Evolutionary conservation across 2,797 vertebrate species (phyloP).

Genomic region (Cynodonichthys magdalenae): DNA sequence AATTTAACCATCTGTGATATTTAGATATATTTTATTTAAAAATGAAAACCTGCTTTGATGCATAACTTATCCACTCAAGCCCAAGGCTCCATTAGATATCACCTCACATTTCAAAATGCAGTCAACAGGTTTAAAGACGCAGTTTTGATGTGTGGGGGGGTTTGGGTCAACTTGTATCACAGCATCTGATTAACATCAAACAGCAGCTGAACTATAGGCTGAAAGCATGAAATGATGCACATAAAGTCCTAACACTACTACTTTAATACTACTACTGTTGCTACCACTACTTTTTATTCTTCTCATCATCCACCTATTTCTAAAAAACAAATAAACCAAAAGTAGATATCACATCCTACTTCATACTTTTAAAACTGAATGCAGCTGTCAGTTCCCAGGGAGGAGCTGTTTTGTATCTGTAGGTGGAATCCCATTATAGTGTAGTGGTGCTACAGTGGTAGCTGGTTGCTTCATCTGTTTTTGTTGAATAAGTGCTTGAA

Average conservation of each 20-base stretch:
- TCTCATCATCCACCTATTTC: too few species aligned
- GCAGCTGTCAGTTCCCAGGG: too few species aligned
- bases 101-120: neutral
- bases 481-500: neutral
- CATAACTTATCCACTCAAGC: slow-evolving; percentile 10
- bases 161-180: slow-evolving; percentile 3
- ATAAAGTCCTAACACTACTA: too few species aligned
- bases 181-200: neutral
- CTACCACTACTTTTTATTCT: too few species aligned
- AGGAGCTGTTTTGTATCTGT: too few species aligned
- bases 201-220: neutral
- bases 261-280: too few species aligned
- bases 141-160: neutral
- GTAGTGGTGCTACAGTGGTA: neutral
- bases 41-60: slow-evolving; percentile 10
- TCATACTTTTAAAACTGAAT: too few species aligned
- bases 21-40: neutral
- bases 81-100: slow-evolving; percentile 14
- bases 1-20: slow-evolving; percentile 11
- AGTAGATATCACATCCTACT: too few species aligned
- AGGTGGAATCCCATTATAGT: neutral
- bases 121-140: slow-evolving; percentile 14
- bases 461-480: neutral
- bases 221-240: neutral
- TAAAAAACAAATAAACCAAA: too few species aligned